Conservation (phyloP, 2,113 vertebrate genomes). For the human region GRCh38 chr22:26804501-26805000, state of each 20-base stretch:
- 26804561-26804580: background rate
- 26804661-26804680: background rate
- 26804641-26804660: background rate
- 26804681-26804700: background rate
- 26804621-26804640: background rate
- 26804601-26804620: background rate
- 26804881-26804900: background rate
- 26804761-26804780: background rate
- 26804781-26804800: background rate
- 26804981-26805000: constrained; percentile 66
- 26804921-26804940: background rate
- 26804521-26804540: background rate
- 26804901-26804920: background rate
- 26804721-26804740: fast-evolving
- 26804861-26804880: background rate
- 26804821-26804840: background rate
- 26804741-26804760: background rate
- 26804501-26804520: background rate
- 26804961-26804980: constrained; percentile 54
- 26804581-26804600: background rate
- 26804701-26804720: background rate
- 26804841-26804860: background rate
- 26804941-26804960: background rate
- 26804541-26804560: background rate
- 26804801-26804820: background rate